Conservation (phyloP, 1,140 invertebrate genomes). For the Lineus longissimus region DNA sequence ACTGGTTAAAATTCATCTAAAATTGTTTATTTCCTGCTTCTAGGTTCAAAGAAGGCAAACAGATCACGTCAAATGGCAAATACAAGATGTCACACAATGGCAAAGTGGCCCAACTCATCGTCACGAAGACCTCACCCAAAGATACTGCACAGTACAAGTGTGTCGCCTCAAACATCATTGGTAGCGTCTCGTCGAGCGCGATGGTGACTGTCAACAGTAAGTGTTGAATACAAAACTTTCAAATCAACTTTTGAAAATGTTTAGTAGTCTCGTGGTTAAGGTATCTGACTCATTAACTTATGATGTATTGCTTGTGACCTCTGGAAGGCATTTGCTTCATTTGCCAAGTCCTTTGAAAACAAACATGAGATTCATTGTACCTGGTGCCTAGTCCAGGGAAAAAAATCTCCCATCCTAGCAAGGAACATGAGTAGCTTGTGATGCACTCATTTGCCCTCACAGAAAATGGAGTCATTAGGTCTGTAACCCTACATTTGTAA, state of each 20-base stretch:
- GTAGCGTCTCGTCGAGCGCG: constrained; percentile 45
- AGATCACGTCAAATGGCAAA: constrained; percentile 35
- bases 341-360: no score
- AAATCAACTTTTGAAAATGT: background rate
- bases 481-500: no score
- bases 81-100: constrained; percentile 43
- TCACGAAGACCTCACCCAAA: constrained; percentile 41
- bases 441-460: no score
- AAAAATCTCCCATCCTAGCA: no score
- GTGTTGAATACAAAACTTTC: constrained; percentile 21
- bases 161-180: constrained; percentile 43
- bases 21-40: background rate
- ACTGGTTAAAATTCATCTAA: constrained; percentile 3
- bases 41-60: constrained; percentile 42
- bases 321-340: no score
- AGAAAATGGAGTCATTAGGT: no score
- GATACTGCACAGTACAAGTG: constrained; percentile 48
- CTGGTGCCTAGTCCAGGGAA: no score
- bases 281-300: background rate
- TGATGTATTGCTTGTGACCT: background rate
- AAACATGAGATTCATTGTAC: no score
- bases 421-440: no score
- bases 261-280: background rate
- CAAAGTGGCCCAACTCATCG: constrained; percentile 35
- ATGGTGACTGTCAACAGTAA: constrained; percentile 47